A percentile compares a stretch with the other conserved stretches of the same genome.
Conservation (phyloP, 2,113 vertebrate species). For the Chascanopsetta lugubris region DNA sequence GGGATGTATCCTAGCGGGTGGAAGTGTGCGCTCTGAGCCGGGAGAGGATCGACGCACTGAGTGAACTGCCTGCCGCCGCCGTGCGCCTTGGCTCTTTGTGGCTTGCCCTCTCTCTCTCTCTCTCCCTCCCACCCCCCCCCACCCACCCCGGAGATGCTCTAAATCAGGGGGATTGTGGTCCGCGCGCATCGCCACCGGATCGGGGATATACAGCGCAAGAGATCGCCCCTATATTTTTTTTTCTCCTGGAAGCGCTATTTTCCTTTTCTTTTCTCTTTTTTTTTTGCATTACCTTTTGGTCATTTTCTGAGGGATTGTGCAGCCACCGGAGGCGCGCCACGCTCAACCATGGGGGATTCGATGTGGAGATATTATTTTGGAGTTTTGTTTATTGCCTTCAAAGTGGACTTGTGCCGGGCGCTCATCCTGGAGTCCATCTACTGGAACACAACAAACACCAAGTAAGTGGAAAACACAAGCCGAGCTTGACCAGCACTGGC, state of each 20-base stretch:
- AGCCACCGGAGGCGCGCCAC: conserved; percentile 68
- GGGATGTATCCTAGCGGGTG: conserved; percentile 71
- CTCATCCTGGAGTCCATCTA: conserved; percentile 97
- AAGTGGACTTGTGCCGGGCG: conserved; percentile 90
- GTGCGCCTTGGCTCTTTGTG: conserved; percentile 58
- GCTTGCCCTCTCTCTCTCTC: conserved; percentile 51
- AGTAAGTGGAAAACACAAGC: conserved; percentile 85
- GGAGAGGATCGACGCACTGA: conserved; percentile 63
- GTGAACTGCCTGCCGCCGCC: conserved; percentile 69
- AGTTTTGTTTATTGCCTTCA: conserved; percentile 91
- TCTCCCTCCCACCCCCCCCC: no score
- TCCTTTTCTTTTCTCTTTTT: conserved; percentile 10
- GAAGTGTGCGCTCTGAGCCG: conserved; percentile 48
- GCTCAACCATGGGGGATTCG: conserved; percentile 85
- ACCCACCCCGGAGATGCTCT: conserved; percentile 69
- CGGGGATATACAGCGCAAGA: conserved; percentile 66
- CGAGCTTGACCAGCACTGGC: not conserved
- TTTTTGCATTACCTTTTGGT: conserved; percentile 11
- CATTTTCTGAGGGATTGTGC: conserved; percentile 56
- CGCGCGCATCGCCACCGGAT: conserved; percentile 34
- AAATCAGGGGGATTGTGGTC: conserved; percentile 42
- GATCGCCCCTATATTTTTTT: not conserved
- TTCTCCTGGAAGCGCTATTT: conserved; percentile 25
- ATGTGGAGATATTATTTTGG: conserved; percentile 95
- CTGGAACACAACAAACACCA: conserved; percentile 99